A percentile compares a stretch with the other conserved stretches of the same genome.
Evolutionary conservation across 2,113 vertebrate species (phyloP).

Genomic region (Rhinopithecus roxellana): DNA sequence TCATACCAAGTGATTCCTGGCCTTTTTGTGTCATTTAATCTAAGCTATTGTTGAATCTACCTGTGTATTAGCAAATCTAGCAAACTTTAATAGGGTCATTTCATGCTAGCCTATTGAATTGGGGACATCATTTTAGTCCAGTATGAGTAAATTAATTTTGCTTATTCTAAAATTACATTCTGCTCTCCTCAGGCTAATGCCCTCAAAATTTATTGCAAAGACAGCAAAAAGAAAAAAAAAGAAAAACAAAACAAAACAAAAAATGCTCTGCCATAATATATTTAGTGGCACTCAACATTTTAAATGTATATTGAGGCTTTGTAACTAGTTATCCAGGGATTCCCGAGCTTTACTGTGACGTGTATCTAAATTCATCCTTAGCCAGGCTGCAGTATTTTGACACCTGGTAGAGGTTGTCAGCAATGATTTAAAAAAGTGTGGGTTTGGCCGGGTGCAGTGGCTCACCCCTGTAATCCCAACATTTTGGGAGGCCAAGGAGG

Average conservation of each 20-base stretch:
- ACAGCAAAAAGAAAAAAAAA: background rate
- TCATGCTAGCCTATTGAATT: background rate
- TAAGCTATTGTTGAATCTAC: background rate
- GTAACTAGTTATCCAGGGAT: background rate
- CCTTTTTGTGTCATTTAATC: background rate
- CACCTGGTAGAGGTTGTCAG: background rate
- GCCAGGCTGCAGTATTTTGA: background rate
- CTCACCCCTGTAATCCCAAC: no score
- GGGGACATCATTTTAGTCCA: background rate
- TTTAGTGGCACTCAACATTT: background rate
- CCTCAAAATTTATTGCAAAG: background rate
- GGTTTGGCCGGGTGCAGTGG: no score
- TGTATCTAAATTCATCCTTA: background rate
- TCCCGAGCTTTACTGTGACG: background rate
- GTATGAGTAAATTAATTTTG: background rate
- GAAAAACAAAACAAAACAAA: background rate
- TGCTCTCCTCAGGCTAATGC: background rate
- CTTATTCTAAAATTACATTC: background rate
- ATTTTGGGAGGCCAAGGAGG: no score
- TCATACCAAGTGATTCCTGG: background rate
- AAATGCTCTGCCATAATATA: background rate
- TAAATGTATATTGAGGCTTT: background rate
- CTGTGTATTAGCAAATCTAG: background rate
- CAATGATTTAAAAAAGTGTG: background rate
- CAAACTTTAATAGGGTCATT: background rate